Conservation (phyloP, 1,140 invertebrate species). For the Drosophila orena region DNA sequence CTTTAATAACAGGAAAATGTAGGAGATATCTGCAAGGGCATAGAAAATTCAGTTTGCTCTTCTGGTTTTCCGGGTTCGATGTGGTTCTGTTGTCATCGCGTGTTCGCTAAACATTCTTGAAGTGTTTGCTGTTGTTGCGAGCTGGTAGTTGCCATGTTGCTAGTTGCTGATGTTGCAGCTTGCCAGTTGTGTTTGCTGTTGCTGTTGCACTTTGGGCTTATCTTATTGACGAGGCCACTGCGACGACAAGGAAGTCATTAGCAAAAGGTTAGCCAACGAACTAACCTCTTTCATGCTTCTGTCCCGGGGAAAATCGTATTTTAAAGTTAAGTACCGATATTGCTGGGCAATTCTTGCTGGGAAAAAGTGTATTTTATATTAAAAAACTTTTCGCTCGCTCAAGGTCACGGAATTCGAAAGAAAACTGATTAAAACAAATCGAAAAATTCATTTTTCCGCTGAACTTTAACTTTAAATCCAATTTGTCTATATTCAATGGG, state of each 20-base stretch:
- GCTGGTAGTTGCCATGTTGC: slow-evolving; percentile 12
- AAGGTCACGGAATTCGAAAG: neutral
- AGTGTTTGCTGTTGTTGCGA: slow-evolving; percentile 43
- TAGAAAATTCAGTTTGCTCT: neutral
- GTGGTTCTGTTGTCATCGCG: slow-evolving; percentile 48
- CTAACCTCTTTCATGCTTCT: slow-evolving; percentile 25
- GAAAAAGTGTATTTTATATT: slow-evolving; percentile 8
- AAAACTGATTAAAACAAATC: slow-evolving; percentile 23
- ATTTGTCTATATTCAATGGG: slow-evolving; percentile 3
- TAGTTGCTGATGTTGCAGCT: slow-evolving; percentile 11
- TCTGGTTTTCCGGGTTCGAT: neutral
- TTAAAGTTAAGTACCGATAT: neutral
- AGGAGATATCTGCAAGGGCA: neutral
- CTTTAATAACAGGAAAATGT: no score
- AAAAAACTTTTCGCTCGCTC: slow-evolving; percentile 2
- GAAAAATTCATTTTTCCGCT: neutral
- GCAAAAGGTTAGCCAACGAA: slow-evolving; percentile 42
- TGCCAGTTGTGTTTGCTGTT: slow-evolving; percentile 18
- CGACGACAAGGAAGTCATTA: slow-evolving; percentile 63
- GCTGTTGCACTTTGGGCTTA: slow-evolving; percentile 51
- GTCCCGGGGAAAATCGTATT: slow-evolving; percentile 4
- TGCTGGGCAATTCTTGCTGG: neutral
- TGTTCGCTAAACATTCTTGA: slow-evolving; percentile 53
- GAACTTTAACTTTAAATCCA: slow-evolving; percentile 11
- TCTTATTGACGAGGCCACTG: slow-evolving; percentile 41